phyloP scores from a whole-genome alignment of 1,140 invertebrate species.

The Hylaeus volcanicus region DNA sequence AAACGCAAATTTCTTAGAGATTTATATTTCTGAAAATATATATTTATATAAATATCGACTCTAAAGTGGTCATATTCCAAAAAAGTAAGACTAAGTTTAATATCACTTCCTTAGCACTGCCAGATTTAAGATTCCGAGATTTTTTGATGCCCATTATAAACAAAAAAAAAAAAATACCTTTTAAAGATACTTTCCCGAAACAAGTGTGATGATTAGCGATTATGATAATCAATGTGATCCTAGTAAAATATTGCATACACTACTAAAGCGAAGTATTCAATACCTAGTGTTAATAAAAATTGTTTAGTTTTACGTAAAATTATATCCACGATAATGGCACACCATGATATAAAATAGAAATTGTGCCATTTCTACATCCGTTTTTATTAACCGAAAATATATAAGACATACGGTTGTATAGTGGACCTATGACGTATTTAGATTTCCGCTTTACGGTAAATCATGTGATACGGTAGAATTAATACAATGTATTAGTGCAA shows the following conservation, averaged over 20 bases:
- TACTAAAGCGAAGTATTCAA: constrained; percentile 41
- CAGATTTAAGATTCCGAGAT: background rate
- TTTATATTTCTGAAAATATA: background rate
- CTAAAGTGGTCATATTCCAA: background rate
- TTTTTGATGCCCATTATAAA: background rate
- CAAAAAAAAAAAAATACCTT: background rate
- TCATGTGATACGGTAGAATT: constrained; percentile 41
- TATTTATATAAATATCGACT: background rate
- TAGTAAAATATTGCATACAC: constrained; percentile 49
- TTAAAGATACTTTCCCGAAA: constrained; percentile 16
- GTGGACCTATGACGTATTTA: constrained; percentile 25
- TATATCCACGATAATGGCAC: constrained; percentile 1
- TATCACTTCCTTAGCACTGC: constrained; percentile 27
- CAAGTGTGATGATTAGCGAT: constrained; percentile 42
- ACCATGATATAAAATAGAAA: background rate
- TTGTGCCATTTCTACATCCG: constrained; percentile 22
- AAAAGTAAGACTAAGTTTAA: background rate
- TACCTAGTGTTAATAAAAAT: constrained; percentile 32
- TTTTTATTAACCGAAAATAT: constrained; percentile 17
- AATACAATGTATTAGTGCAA: constrained; percentile 34
- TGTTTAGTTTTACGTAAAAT: constrained; percentile 15
- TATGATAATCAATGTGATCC: constrained; percentile 50
- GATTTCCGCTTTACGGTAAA: constrained; percentile 24
- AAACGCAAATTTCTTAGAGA: background rate
- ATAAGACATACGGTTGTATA: constrained; percentile 1